Evolutionary conservation across 2,113 vertebrate species (phyloP).

Genomic region (Larimichthys polyactis): DNA sequence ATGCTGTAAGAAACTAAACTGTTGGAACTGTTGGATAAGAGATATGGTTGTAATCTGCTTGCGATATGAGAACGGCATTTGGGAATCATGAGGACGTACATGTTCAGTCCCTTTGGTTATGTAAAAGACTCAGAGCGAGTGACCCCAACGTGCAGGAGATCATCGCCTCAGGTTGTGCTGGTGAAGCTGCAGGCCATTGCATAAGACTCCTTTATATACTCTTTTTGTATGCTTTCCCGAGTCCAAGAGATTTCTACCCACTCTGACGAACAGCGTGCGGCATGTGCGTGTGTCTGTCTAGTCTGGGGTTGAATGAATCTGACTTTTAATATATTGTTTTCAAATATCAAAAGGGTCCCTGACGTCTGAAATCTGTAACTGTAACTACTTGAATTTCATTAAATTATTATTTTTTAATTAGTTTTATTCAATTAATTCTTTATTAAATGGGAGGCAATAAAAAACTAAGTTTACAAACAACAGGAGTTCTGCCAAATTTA

Average conservation of each 20-base stretch:
- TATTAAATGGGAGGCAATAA: not conserved
- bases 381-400: not conserved
- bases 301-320: not conserved
- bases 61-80: slow-evolving; percentile 51
- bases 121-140: slow-evolving; percentile 68
- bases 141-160: slow-evolving; percentile 54
- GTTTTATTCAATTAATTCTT: not conserved
- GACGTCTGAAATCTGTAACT: not conserved
- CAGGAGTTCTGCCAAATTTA: not conserved
- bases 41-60: slow-evolving; percentile 30
- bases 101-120: slow-evolving; percentile 60
- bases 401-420: not conserved
- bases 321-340: not conserved
- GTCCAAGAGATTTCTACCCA: slow-evolving; percentile 45
- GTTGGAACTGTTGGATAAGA: not conserved
- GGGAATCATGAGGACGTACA: slow-evolving; percentile 37
- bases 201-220: slow-evolving; percentile 70
- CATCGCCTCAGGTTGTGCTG: slow-evolving; percentile 57
- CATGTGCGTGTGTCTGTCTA: not conserved
- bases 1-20: not conserved
- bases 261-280: slow-evolving; percentile 14
- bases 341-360: not conserved
- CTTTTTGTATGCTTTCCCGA: slow-evolving; percentile 25
- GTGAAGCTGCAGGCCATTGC: slow-evolving; percentile 53
- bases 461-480: not conserved